These are phyloP conservation scores for Delichon dasypus DNA, from an alignment of 2,797 vertebrate genomes.

Conservation along the genomic window DNA sequence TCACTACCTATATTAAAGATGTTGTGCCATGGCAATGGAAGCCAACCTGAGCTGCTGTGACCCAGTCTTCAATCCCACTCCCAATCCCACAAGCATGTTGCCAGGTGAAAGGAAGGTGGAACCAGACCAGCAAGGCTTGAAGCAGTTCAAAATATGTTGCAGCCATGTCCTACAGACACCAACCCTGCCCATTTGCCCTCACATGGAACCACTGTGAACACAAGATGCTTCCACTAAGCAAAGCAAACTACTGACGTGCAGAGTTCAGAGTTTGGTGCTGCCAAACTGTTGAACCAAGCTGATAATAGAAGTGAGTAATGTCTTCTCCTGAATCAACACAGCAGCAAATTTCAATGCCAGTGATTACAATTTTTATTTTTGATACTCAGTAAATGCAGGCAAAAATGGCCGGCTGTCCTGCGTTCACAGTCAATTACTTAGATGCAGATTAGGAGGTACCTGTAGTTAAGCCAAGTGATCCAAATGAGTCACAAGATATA, in stretches of 20 bases:
- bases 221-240: neutral
- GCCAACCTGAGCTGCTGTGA: neutral
- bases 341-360: neutral
- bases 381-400: neutral
- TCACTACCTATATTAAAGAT: neutral
- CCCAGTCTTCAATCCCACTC: neutral
- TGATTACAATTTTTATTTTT: neutral
- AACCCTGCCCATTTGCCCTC: neutral
- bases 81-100: neutral
- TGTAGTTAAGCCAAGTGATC: neutral
- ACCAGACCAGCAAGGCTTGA: accelerated
- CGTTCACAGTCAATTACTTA: neutral
- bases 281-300: neutral
- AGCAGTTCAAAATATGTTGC: neutral
- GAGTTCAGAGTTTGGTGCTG: neutral
- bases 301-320: neutral
- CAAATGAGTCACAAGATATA: neutral
- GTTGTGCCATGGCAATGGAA: neutral
- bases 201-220: neutral
- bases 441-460: neutral
- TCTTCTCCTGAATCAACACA: neutral
- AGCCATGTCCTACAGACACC: neutral
- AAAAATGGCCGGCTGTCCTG: neutral
- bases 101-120: neutral
- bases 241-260: neutral